Evolutionary conservation across 2,113 vertebrate species (phyloP), one percentile per base, ranked within the genome.

Genomic region (Sorex fumeus): DNA sequence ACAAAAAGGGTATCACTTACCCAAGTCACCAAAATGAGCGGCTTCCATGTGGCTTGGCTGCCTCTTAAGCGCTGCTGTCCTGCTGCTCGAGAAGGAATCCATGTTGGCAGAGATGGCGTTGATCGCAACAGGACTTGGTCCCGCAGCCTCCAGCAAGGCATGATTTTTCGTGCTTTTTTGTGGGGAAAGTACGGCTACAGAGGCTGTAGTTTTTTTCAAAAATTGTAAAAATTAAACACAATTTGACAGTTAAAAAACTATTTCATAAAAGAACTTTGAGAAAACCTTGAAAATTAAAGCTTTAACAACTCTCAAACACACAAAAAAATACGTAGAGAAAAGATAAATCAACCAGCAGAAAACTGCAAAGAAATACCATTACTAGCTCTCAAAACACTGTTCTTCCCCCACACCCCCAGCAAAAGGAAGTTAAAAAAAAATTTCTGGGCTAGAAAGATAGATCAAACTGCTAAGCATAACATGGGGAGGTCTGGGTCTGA

Each of bases 41-140:
- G 99, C 99, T 96, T 99, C 99, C 99, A 99, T 99, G 97, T 99
- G 99, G 92, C 98, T 99, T 0, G 99, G 99, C 97, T 99, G 99
- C 94, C 99, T 99, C 97, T 99, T 99, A 95, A 99, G 99, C 74
- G 99, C 98, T 91, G 99, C 99, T 0, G 99, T 99, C 91, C 99
- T 99, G 78, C 99, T 99, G 30, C 99, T 99, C 50, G 99, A 99
- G 16, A 99, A 99, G 18, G 99, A 99, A 97, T 99, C 99, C 99
- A 99, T 99, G 98, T 99, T 99, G 97, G 99, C 99, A 19, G 99
- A 99, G 98, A 99, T 99, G 98, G 99, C 99, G 71, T 98, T 99
- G 97, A 99, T 99, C 66, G 99, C 99, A 98, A 99, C 99, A 95
- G 99, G 99, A 98, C 99, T 99, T 96, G 99, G 99, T 97, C 99